A percentile compares a stretch with the other conserved stretches of the same genome.
Conservation (phyloP, 2,797 vertebrate species). For the Catharus ustulatus region DNA sequence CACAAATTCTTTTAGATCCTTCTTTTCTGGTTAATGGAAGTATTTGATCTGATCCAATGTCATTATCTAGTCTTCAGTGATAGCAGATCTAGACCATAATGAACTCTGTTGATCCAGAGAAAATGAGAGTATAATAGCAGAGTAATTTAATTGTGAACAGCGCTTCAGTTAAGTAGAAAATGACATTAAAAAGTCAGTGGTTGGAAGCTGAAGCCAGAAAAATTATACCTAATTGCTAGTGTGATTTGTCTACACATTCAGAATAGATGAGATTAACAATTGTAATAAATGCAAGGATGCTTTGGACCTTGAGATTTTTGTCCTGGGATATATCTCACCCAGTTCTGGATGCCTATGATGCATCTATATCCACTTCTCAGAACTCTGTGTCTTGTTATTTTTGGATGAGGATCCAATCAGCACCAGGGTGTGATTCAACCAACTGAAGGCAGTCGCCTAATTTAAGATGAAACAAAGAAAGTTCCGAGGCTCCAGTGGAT, state of each 20-base stretch:
- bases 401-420: neutral
- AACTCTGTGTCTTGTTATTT: neutral
- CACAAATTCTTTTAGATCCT: neutral
- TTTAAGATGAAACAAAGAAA: neutral
- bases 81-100: neutral
- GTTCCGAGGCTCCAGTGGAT: neutral
- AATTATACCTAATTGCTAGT: neutral
- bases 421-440: neutral
- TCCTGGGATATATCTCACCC: neutral
- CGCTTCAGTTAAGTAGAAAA: conserved; percentile 23
- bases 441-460: neutral
- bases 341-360: neutral
- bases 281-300: neutral
- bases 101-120: neutral
- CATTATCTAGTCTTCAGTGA: neutral
- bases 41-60: neutral
- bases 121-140: neutral
- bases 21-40: neutral
- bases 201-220: neutral
- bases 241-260: neutral
- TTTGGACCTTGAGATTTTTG: neutral
- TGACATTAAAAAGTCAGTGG: neutral
- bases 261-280: neutral
- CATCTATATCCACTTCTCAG: neutral
- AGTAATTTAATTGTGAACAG: neutral